Conservation (phyloP, 92 coral and sea anemone species). For the Ricordea florida region DNA sequence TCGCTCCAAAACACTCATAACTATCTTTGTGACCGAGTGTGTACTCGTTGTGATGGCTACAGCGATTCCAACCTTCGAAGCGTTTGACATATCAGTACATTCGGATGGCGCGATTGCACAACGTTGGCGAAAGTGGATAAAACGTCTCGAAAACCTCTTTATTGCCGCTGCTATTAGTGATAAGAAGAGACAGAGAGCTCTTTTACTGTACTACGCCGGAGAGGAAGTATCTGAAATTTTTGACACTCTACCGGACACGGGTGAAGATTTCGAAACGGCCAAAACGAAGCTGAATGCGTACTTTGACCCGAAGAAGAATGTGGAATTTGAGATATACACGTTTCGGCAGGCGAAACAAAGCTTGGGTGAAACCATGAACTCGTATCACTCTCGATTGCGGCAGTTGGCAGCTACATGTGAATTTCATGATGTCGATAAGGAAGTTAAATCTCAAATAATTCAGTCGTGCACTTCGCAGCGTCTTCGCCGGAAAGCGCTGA, state of each 20-base stretch:
- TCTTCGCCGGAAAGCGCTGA: slow-evolving; percentile 1
- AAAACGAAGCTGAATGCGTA: slow-evolving; percentile 40
- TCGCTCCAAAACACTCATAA: too few species aligned
- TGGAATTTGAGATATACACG: slow-evolving; percentile 31
- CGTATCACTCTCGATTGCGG: slow-evolving; percentile 1
- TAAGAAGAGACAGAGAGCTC: slow-evolving; percentile 46
- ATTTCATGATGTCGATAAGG: slow-evolving; percentile 3
- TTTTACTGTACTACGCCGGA: too few species aligned
- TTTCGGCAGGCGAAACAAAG: slow-evolving; percentile 32
- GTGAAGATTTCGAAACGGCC: slow-evolving; percentile 36
- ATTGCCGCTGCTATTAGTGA: slow-evolving; percentile 52
- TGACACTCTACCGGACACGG: slow-evolving; percentile 1
- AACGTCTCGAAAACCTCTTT: slow-evolving; percentile 50
- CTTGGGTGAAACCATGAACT: slow-evolving; percentile 14
- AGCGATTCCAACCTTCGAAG: too few species aligned
- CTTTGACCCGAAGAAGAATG: slow-evolving; percentile 39
- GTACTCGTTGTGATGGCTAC: too few species aligned
- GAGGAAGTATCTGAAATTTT: slow-evolving; percentile 1
- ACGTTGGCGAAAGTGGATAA: slow-evolving; percentile 29
- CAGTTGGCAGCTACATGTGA: slow-evolving; percentile 18
- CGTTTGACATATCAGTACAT: too few species aligned
- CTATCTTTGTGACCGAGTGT: too few species aligned
- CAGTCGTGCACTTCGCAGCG: slow-evolving; percentile 1
- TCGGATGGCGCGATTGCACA: too few species aligned
- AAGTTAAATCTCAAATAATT: slow-evolving; percentile 17